These are phyloP conservation scores for Acleris sparsana DNA, from an alignment of 2,888 invertebrate genomes.

Conservation along the genomic window DNA sequence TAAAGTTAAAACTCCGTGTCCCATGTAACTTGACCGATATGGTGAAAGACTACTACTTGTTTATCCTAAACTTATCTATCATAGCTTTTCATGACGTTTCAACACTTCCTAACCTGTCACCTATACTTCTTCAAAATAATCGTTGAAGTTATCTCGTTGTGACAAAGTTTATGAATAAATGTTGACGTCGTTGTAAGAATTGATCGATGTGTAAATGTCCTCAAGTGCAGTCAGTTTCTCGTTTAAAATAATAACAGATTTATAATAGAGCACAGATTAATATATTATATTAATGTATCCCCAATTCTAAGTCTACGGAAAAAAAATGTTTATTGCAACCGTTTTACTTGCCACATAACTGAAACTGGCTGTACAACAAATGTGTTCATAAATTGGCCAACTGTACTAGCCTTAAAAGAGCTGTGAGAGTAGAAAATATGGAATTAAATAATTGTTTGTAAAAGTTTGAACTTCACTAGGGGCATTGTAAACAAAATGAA, in stretches of 20 bases:
- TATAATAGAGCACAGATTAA: no score
- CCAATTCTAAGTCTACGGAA: no score
- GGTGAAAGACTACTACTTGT: neutral
- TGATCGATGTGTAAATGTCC: conserved; percentile 49
- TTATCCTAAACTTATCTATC: neutral
- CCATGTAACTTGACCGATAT: neutral
- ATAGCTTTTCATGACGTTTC: conserved; percentile 17
- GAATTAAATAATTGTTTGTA: conserved; percentile 43
- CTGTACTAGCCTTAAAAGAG: conserved; percentile 72
- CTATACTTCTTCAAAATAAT: conserved; percentile 11
- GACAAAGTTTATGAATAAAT: conserved; percentile 37
- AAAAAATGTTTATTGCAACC: no score
- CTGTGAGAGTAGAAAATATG: conserved; percentile 70
- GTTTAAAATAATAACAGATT: neutral
- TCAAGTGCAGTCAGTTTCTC: conserved; percentile 30
- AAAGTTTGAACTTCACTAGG: conserved; percentile 30
- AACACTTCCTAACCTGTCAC: conserved; percentile 23
- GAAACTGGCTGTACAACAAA: conserved; percentile 44
- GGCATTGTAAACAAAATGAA: neutral
- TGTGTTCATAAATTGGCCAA: conserved; percentile 76
- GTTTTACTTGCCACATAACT: neutral
- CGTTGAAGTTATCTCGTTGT: conserved; percentile 22
- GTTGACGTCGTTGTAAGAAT: conserved; percentile 54
- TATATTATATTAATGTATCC: no score
- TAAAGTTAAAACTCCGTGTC: no score